Evolutionary conservation across 2,113 vertebrate species (phyloP).

Genomic region (Chloebia gouldiae): DNA sequence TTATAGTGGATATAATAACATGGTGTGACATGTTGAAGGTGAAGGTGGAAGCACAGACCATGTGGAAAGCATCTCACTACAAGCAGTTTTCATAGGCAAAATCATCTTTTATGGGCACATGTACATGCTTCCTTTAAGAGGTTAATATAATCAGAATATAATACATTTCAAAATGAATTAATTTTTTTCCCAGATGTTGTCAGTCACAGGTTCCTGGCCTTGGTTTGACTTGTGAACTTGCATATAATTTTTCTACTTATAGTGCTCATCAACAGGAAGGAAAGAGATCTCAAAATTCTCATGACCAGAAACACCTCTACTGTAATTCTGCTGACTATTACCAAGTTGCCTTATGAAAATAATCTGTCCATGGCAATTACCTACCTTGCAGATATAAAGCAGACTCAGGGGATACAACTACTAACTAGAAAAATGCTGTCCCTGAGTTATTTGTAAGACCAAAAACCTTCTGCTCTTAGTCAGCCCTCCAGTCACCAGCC

Average conservation of each 20-base stretch:
- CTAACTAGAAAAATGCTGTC: neutral
- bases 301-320: neutral
- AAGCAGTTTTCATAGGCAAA: neutral
- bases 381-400: neutral
- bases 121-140: neutral
- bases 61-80: neutral
- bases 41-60: neutral
- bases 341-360: neutral
- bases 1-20: neutral
- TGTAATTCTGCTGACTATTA: neutral
- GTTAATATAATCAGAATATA: neutral
- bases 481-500: neutral
- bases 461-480: neutral
- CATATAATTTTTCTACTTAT: neutral
- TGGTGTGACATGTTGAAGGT: fast-evolving
- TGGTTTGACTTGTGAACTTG: neutral
- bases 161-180: neutral
- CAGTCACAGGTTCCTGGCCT: neutral
- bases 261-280: neutral
- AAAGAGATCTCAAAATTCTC: neutral
- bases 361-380: neutral
- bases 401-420: neutral
- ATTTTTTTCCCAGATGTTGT: neutral
- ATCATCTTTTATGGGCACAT: neutral
- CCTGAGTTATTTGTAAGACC: neutral